Conservation (phyloP, 2,888 invertebrate species). For the Carcina quercana region DNA sequence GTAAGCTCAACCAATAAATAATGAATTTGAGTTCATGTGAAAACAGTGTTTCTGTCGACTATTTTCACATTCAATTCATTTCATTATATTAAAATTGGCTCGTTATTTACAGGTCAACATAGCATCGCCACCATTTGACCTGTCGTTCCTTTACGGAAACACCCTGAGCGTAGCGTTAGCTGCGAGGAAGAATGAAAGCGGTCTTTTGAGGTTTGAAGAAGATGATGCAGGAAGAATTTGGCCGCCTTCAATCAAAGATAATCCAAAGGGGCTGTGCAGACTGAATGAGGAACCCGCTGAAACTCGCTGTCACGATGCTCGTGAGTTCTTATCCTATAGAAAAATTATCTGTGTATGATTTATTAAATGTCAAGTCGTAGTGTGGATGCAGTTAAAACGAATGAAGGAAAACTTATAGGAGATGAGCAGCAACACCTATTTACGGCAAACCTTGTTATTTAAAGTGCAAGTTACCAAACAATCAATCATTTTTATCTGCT, state of each 20-base stretch:
- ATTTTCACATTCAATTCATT: background rate
- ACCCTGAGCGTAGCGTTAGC: conserved; percentile 9
- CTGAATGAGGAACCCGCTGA: conserved; percentile 9
- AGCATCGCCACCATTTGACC: conserved; percentile 26
- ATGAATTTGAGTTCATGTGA: no score
- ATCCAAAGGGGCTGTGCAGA: conserved; percentile 1
- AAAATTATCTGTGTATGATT: no score
- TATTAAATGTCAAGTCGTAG: no score
- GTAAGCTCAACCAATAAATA: conserved; percentile 12
- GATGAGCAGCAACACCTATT: no score
- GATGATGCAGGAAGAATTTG: conserved; percentile 25
- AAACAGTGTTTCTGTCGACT: background rate
- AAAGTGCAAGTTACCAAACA: no score
- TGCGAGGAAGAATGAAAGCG: conserved; percentile 19
- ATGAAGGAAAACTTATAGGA: no score
- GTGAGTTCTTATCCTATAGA: conserved; percentile 14
- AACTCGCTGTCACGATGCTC: conserved; percentile 12
- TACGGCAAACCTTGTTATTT: no score
- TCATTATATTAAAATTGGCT: background rate
- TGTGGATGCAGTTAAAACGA: no score
- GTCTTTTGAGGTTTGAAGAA: conserved; percentile 23
- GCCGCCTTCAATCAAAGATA: no score
- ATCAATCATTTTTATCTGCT: no score
- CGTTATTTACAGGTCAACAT: conserved; percentile 23
- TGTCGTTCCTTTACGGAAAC: conserved; percentile 25